These are phyloP conservation scores for Slavum lentiscoides DNA, from an alignment of 2,888 invertebrate genomes.

Conservation along the genomic window DNA sequence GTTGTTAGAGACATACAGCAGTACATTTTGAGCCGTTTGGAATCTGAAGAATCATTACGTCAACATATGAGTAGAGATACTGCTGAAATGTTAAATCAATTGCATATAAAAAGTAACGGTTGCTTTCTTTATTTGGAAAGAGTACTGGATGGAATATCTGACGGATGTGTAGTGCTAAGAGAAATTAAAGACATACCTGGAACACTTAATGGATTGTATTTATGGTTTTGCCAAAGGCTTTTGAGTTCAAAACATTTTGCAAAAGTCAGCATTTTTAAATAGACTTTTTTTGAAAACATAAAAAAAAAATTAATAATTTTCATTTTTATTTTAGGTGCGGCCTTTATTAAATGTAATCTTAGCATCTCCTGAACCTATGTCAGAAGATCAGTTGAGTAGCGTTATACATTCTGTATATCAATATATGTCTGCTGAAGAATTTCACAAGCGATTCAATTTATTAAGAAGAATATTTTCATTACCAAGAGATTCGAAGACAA, in stretches of 20 bases:
- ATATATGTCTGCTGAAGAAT: conserved; percentile 77
- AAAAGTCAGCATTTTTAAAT: conserved; percentile 64
- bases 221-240: conserved; percentile 91
- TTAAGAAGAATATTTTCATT: conserved; percentile 70
- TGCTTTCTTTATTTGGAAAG: conserved; percentile 86
- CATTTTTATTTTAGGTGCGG: conserved; percentile 63
- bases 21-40: conserved; percentile 86
- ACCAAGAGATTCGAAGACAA: conserved; percentile 63
- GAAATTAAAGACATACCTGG: conserved; percentile 93
- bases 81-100: conserved; percentile 90
- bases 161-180: conserved; percentile 86
- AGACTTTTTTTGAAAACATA: not conserved
- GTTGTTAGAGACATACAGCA: conserved; percentile 94
- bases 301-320: not conserved
- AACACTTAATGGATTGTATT: conserved; percentile 89
- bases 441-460: conserved; percentile 75
- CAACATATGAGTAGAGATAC: conserved; percentile 89
- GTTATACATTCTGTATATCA: conserved; percentile 81
- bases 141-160: conserved; percentile 87
- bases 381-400: conserved; percentile 77
- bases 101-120: conserved; percentile 95
- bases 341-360: conserved; percentile 84
- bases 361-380: conserved; percentile 83
- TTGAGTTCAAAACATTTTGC: conserved; percentile 87
- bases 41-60: conserved; percentile 83